Evolutionary conservation across 2,797 vertebrate species (phyloP), one percentile per base, ranked within the genome.

Genomic region (Mareca penelope): DNA sequence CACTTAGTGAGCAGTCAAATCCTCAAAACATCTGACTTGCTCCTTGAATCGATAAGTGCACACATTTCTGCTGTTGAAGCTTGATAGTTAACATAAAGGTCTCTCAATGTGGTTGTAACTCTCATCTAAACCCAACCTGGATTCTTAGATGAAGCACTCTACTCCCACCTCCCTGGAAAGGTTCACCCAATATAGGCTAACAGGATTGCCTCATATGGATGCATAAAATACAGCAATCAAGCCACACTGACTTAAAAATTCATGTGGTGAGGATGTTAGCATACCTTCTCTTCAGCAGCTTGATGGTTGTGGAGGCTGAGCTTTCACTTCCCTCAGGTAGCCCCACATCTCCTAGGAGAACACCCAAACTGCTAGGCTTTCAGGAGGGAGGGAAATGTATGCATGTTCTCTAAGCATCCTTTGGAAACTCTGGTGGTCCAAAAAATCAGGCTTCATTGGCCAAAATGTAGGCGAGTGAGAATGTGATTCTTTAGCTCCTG

Each of bases 81-180:
- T 85, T 91, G 65, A 35, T 28, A 63, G 26, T 2, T 46, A 10
- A 10, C 1, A 2, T 70, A 46, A 80, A 22, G 35, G 46, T 56
- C n/a, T 67, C 40, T 55, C n/a, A 79, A 8, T 35, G 52, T 84
- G 44, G 11, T 75, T 37, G 21, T 78, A 80, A 48, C 19, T 80
- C 23, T 11, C 0, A 3, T 5, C 48, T 73, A 35, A 85, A 73
- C 8, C 10, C 12, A 59, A 0, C 29, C 35, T 60, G 33, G 39
- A 13, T 57, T 82, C 4, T 52, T 24, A 6, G 1, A 29, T 42
- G 60, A 57, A 85, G 48, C 10, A 18, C 8, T 82, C 23, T 46
- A 55, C 31, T 29, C 53, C 8, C 29, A 8, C 8, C 10, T 70
- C 29, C 56, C 4, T 15, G 0, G 14, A 65, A 46, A 65, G 26